These are phyloP conservation scores for Zaprionus gabonicus DNA, from an alignment of 1,140 invertebrate genomes.

Conservation along the genomic window DNA sequence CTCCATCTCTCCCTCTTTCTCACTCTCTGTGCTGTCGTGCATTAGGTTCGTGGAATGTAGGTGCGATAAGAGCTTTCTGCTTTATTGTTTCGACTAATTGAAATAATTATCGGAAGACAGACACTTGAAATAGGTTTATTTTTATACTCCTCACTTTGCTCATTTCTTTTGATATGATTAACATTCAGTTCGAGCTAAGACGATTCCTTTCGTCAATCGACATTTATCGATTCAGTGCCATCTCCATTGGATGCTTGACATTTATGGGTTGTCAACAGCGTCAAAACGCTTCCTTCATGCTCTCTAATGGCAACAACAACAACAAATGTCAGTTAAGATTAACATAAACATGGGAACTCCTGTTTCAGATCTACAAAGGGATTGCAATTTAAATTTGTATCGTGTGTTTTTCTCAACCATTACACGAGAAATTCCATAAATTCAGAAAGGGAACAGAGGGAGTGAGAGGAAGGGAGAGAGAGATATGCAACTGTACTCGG, in stretches of 20 bases:
- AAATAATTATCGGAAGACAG: slow-evolving; percentile 4
- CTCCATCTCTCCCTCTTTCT: background rate
- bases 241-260: slow-evolving; percentile 38
- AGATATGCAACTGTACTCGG: background rate
- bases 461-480: background rate
- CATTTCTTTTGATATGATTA: background rate
- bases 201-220: slow-evolving; percentile 28
- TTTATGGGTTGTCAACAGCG: slow-evolving; percentile 56
- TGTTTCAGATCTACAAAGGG: slow-evolving; percentile 34
- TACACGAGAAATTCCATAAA: background rate
- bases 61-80: slow-evolving; percentile 1
- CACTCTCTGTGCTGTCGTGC: background rate
- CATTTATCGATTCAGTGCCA: slow-evolving; percentile 9
- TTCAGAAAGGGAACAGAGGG: background rate
- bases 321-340: slow-evolving; percentile 67
- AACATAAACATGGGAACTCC: slow-evolving; percentile 47
- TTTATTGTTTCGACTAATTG: slow-evolving; percentile 30
- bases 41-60: slow-evolving; percentile 1
- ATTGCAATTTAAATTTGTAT: slow-evolving; percentile 64
- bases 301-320: slow-evolving; percentile 37
- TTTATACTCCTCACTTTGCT: background rate
- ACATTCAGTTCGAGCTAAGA: too few relatives aligned
- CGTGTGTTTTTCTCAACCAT: slow-evolving; percentile 1
- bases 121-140: background rate
- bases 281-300: slow-evolving; percentile 4